Evolutionary conservation across 2,797 vertebrate genomes (phyloP).

Genomic region (Limosa lapponica): DNA sequence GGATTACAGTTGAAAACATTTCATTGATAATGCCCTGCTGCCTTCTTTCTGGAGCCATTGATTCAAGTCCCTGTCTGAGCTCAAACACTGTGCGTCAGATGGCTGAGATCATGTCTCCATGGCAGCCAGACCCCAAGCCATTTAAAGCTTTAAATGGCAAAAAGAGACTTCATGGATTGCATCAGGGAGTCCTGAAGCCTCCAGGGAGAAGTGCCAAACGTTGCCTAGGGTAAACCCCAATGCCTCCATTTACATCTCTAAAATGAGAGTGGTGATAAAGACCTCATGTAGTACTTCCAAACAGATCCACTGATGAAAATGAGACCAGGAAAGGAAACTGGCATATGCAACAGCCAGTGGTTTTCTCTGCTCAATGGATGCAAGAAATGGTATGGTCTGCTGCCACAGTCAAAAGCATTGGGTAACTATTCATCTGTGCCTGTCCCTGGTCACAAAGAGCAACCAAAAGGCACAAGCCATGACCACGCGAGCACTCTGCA

Average conservation of each 20-base stretch:
- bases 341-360: not conserved
- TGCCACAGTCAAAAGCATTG: not conserved
- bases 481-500: not conserved
- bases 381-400: not conserved
- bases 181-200: not conserved
- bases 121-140: not conserved
- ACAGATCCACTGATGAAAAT: not conserved
- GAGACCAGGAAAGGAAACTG: not conserved
- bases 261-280: not conserved
- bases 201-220: not conserved
- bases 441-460: not conserved
- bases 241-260: not conserved
- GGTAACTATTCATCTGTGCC: not conserved
- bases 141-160: constrained; percentile 8
- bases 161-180: not conserved
- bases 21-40: not conserved
- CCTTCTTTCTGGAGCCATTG: not conserved
- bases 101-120: not conserved
- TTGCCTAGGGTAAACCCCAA: not conserved
- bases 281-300: not conserved
- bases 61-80: not conserved
- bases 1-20: not conserved
- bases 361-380: not conserved
- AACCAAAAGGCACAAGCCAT: not conserved
- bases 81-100: not conserved